A percentile compares a stretch with the other conserved stretches of the same genome.
Evolutionary conservation across 23 tunicate species (phyloP).

Genomic region (Oikopleura dioica): DNA sequence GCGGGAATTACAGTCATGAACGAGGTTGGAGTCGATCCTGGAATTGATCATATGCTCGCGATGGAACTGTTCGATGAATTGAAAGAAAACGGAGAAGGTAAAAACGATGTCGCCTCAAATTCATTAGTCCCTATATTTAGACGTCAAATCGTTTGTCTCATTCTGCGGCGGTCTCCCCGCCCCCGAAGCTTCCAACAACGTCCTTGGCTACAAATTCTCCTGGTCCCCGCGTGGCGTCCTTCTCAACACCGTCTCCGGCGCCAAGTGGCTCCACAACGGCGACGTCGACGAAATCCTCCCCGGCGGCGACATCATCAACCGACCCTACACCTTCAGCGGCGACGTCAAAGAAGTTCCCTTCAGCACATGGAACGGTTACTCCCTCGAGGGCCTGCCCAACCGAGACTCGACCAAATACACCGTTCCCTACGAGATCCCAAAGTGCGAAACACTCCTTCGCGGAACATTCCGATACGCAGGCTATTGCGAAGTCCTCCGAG

Average conservation of each 20-base stretch:
- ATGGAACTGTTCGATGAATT: slow-evolving; percentile 85
- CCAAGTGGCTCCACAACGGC: slow-evolving; percentile 42
- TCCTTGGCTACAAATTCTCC: slow-evolving; percentile 71
- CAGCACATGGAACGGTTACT: slow-evolving; percentile 23
- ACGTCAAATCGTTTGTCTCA: slow-evolving; percentile 50
- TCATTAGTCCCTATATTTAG: neutral
- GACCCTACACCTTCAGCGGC: neutral
- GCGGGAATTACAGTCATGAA: slow-evolving; percentile 50
- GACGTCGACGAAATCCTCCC: slow-evolving; percentile 23
- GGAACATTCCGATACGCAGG: slow-evolving; percentile 77
- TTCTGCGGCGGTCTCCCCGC: slow-evolving; percentile 98
- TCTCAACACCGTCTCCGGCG: slow-evolving; percentile 38
- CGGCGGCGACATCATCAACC: slow-evolving; percentile 31
- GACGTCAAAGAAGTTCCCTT: neutral
- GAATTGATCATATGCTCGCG: slow-evolving; percentile 93
- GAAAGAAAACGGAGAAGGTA: slow-evolving; percentile 32
- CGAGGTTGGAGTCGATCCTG: slow-evolving; percentile 94
- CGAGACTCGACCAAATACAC: slow-evolving; percentile 58
- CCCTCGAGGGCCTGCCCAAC: slow-evolving; percentile 89
- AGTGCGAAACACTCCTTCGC: slow-evolving; percentile 34
- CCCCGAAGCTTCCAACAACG: slow-evolving; percentile 69
- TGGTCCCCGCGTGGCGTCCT: slow-evolving; percentile 89
- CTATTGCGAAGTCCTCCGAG: neutral
- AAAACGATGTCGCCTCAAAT: neutral
- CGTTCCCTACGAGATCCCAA: slow-evolving; percentile 34